Evolutionary conservation across 2,797 vertebrate genomes (phyloP).

Genomic region (Danionella dracula): DNA sequence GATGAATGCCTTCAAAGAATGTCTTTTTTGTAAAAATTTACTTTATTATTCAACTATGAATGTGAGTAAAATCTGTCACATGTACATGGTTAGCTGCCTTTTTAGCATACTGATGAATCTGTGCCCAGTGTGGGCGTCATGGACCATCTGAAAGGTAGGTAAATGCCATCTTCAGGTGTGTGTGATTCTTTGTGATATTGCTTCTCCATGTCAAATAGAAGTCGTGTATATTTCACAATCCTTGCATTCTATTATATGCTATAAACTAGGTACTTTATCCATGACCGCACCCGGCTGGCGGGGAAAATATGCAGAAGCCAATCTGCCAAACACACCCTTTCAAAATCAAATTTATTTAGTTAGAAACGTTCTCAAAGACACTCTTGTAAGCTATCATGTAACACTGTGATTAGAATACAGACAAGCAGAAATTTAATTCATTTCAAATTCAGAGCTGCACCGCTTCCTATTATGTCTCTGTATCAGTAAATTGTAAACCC

Average conservation of each 20-base stretch:
- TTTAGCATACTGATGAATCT: slow-evolving; percentile 67
- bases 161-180: slow-evolving; percentile 23
- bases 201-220: slow-evolving; percentile 61
- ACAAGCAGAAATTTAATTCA: slow-evolving; percentile 68
- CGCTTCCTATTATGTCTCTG: slow-evolving; percentile 57
- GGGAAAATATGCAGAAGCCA: slow-evolving; percentile 55
- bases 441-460: slow-evolving; percentile 61
- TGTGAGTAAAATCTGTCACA: slow-evolving; percentile 8
- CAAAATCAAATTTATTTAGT: slow-evolving; percentile 81
- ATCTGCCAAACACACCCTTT: slow-evolving; percentile 71
- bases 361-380: slow-evolving; percentile 69
- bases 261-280: slow-evolving; percentile 76
- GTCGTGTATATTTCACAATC: slow-evolving; percentile 69
- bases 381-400: slow-evolving; percentile 78
- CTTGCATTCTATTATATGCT: slow-evolving; percentile 73
- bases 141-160: not conserved
- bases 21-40: too few relatives aligned
- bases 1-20: too few relatives aligned
- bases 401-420: slow-evolving; percentile 74
- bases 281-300: slow-evolving; percentile 61
- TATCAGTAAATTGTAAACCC: slow-evolving; percentile 78
- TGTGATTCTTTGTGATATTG: slow-evolving; percentile 52
- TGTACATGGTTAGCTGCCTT: slow-evolving; percentile 47
- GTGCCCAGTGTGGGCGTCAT: slow-evolving; percentile 34
- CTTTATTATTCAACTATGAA: slow-evolving; percentile 27